Conservation (phyloP, 2,888 invertebrate species). For the Papilio protenor region DNA sequence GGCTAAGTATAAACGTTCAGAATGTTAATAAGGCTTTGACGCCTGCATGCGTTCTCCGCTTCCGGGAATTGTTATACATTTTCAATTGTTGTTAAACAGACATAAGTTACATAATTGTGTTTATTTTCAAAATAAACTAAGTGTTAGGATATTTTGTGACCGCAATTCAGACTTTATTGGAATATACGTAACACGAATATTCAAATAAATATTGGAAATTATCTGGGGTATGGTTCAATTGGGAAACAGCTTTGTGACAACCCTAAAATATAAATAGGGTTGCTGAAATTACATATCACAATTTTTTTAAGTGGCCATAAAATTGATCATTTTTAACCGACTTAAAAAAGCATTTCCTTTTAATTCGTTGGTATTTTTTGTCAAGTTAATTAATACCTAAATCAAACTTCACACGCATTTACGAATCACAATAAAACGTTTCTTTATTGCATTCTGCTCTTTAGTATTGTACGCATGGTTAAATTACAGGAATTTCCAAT, state of each 20-base stretch:
- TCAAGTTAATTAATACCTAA: not conserved
- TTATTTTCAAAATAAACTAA: constrained; percentile 7
- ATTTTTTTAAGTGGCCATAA: not conserved
- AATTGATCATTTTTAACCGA: not conserved
- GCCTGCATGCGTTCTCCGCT: constrained; percentile 17
- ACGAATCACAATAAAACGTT: not conserved
- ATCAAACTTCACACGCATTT: not conserved
- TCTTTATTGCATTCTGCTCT: not conserved
- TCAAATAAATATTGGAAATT: not conserved
- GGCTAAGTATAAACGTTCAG: constrained; percentile 18
- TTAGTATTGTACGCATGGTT: constrained; percentile 1
- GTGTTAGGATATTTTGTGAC: not conserved
- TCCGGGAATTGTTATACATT: not conserved
- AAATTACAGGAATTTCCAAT: constrained; percentile 49
- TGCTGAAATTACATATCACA: not conserved
- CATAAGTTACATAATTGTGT: not conserved
- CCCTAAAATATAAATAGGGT: not conserved
- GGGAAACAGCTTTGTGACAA: no score
- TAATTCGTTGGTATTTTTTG: not conserved
- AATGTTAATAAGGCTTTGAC: constrained; percentile 29
- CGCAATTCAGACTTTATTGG: not conserved
- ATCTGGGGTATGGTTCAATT: no score
- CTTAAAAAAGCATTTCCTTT: not conserved
- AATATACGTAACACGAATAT: not conserved
- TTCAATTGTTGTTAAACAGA: constrained; percentile 19